Percentiles rank a stretch among this genome's conserved stretches.
phyloP scores from a whole-genome alignment of 2,797 vertebrate species.

The Distichodus sexfasciatus region DNA sequence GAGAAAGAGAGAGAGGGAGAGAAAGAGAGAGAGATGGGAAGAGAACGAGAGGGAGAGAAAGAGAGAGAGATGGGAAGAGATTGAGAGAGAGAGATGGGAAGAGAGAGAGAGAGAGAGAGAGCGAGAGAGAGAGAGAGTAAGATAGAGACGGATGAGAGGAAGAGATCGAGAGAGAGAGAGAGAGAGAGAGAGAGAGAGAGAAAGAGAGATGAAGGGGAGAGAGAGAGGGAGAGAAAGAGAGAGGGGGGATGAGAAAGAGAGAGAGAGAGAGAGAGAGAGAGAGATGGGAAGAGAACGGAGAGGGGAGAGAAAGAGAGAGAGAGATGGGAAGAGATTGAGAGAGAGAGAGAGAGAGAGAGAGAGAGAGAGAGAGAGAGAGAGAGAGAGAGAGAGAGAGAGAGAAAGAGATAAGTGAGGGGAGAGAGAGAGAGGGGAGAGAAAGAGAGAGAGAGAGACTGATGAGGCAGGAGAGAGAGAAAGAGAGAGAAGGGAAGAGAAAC shows the following conservation, averaged over 20 bases:
- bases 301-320: background rate
- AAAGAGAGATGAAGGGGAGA: background rate
- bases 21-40: too few relatives aligned
- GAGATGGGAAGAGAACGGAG: too few relatives aligned
- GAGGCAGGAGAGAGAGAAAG: too few relatives aligned
- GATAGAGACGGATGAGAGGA: background rate
- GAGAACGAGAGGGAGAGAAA: too few relatives aligned
- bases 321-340: background rate
- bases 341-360: background rate
- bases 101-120: background rate
- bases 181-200: background rate
- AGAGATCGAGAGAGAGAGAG: background rate
- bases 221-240: background rate
- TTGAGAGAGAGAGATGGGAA: background rate
- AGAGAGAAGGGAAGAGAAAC: too few relatives aligned
- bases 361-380: background rate
- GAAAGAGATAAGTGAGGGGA: too few relatives aligned
- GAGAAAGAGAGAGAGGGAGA: too few relatives aligned
- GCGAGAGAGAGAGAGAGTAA: background rate
- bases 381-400: background rate
- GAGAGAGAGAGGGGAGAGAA: too few relatives aligned
- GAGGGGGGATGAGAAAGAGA: background rate
- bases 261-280: background rate
- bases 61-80: background rate
- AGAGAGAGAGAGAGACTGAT: too few relatives aligned